Base-by-base conservation (phyloP, 1,140 invertebrate species). In the Drosophila pandora region DNA sequence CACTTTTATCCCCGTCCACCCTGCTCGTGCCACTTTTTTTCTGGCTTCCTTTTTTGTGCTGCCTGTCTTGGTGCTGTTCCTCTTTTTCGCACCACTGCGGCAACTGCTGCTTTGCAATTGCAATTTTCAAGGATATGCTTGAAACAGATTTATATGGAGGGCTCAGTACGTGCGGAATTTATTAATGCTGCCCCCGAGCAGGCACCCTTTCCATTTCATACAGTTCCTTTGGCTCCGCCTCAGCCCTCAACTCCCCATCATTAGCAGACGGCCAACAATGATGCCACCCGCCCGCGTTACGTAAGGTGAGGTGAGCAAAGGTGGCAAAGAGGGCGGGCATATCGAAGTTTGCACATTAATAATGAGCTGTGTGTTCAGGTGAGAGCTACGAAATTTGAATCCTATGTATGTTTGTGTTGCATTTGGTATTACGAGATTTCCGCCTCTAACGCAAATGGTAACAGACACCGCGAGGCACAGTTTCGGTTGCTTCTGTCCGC, bases 41-140 rank as follows among this genome's bases (percentile, higher is more conserved):
- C 28, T 57, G 55, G 50, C 55, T 55, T 17, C 43, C 43, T 55
- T 43, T 37, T 60, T 39, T 34, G 22, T 30, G 61, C 60, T 62
- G 39, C 32, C 57, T 56, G 48, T 62, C 43, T 53, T 79, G 67
- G 48, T 54, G 65, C 52, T 69, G 67, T 69, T 69, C 67, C 52
- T 69, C 67, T 69, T 69, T 69, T 69, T 69, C 65, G 67, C 67
- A 59, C 65, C 58, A 61, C 57, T 62, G 65, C 28, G 64, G 63
- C 49, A 78, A 54, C 45, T 63, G 47, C 55, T 85, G 76, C 76
- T 88, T 67, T 88, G 79, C 87, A 79, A 90, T 87, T 90, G 85
- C 85, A 90, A 90, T 90, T 90, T 85, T 90, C 85, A 90, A 90
- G 85, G 87, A 90, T 90, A 90, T 74, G 81, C 81, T 90, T 84